These are phyloP conservation scores for Phengaris alcon DNA, from an alignment of 2,888 invertebrate species.

Conservation along the genomic window DNA sequence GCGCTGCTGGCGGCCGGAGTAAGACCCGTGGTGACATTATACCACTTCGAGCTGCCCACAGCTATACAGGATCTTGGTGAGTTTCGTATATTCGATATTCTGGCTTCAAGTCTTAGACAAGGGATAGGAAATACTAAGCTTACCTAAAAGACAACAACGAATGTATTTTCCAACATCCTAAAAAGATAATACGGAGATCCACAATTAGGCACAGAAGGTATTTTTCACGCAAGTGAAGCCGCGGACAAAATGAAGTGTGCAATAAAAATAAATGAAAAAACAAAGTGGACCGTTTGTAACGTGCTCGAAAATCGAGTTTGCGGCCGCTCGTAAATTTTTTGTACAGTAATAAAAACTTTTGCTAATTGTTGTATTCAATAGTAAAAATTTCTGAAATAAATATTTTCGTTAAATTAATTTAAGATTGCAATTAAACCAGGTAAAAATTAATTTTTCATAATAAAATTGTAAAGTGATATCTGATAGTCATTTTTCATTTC, in stretches of 20 bases:
- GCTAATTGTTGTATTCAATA: too few species aligned
- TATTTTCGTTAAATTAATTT: not conserved
- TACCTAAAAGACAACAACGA: too few species aligned
- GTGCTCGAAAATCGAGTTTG: constrained; percentile 2
- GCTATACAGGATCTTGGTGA: constrained; percentile 47
- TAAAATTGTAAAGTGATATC: too few species aligned
- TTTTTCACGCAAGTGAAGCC: not conserved
- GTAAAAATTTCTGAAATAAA: too few species aligned
- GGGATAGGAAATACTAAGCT: too few species aligned
- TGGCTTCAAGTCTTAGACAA: too few species aligned
- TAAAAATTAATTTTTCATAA: too few species aligned
- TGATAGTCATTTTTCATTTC: constrained; percentile 20
- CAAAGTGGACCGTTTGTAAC: not conserved
- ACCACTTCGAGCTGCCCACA: constrained; percentile 81
- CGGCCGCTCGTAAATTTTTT: not conserved
- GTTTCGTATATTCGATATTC: not conserved
- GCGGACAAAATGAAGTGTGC: not conserved
- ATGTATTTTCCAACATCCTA: too few species aligned
- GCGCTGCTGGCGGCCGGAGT: constrained; percentile 79
- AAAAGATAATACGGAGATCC: not conserved
- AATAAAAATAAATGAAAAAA: constrained; percentile 6
- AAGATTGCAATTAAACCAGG: too few species aligned
- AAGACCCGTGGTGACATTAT: constrained; percentile 79
- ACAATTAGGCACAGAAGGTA: not conserved
- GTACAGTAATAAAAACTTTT: too few species aligned